Percentiles rank a stretch among this genome's conserved stretches.
phyloP scores from a whole-genome alignment of 1,140 invertebrate genomes.

The Bathynomus jamesi region DNA sequence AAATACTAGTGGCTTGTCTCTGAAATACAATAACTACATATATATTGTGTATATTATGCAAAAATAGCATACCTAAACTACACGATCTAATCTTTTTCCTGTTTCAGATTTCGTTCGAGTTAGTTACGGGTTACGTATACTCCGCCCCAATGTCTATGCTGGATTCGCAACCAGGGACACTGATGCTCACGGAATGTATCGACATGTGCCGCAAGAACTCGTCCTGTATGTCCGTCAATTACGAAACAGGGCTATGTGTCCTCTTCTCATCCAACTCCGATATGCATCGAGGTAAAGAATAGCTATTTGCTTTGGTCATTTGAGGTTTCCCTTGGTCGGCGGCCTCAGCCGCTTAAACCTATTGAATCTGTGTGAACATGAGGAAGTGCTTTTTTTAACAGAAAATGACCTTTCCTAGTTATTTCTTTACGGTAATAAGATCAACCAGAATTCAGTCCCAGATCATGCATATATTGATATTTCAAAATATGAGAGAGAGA shows the following conservation, averaged over 20 bases:
- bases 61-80: too few relatives aligned
- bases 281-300: conserved; percentile 42
- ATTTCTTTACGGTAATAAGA: too few relatives aligned
- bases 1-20: too few relatives aligned
- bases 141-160: conserved; percentile 46
- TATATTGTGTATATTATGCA: too few relatives aligned
- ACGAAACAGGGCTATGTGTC: conserved; percentile 51
- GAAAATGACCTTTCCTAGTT: too few relatives aligned
- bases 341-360: too few relatives aligned
- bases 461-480: neutral
- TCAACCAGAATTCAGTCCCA: too few relatives aligned
- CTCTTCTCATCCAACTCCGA: conserved; percentile 45
- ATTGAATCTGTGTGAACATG: too few relatives aligned
- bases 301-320: neutral
- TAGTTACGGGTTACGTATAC: conserved; percentile 49
- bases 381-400: too few relatives aligned
- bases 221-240: conserved; percentile 47
- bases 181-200: conserved; percentile 48
- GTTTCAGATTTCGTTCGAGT: conserved; percentile 43
- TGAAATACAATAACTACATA: too few relatives aligned
- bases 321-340: too few relatives aligned
- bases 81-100: neutral
- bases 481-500: neutral
- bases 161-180: conserved; percentile 46
- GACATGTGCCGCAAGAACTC: conserved; percentile 44